phyloP scores from a whole-genome alignment of 1,140 invertebrate genomes.

The Drosophila virilis region DNA sequence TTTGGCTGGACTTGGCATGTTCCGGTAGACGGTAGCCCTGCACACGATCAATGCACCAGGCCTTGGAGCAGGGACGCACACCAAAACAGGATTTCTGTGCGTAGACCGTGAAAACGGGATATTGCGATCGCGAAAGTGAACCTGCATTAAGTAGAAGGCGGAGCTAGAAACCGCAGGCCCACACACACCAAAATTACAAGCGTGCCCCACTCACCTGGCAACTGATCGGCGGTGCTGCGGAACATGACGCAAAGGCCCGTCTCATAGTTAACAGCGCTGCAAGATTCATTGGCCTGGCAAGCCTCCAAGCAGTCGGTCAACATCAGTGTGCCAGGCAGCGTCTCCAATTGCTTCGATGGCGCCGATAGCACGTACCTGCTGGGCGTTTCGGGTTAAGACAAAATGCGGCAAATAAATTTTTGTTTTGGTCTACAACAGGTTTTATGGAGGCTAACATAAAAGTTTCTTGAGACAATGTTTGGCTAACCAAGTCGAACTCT shows the following conservation, averaged over 20 bases:
- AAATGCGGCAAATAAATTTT: constrained; percentile 66
- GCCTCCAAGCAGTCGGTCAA: constrained; percentile 96
- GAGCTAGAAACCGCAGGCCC: constrained; percentile 46
- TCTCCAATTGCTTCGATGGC: constrained; percentile 94
- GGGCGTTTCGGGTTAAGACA: constrained; percentile 59
- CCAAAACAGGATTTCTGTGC: constrained; percentile 96
- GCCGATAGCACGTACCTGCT: constrained; percentile 94
- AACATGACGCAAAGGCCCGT: constrained; percentile 97
- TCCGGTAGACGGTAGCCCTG: constrained; percentile 92
- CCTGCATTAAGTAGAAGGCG: constrained; percentile 85
- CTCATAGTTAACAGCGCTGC: constrained; percentile 97
- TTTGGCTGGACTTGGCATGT: constrained; percentile 89
- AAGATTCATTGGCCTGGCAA: constrained; percentile 94
- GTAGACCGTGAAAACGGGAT: constrained; percentile 97
- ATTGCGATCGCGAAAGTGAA: constrained; percentile 94
- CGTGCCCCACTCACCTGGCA: constrained; percentile 90
- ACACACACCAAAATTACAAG: constrained; percentile 35
- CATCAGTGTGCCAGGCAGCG: constrained; percentile 95
- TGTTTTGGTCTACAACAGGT: constrained; percentile 34
- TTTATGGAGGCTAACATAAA: constrained; percentile 31
- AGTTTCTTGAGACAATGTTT: not conserved
- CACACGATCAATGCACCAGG: constrained; percentile 96
- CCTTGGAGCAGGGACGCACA: constrained; percentile 93
- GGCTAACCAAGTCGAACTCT: not conserved
- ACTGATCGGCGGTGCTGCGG: constrained; percentile 91